A percentile compares a stretch with the other conserved stretches of the same genome.
Evolutionary conservation across 1,140 invertebrate genomes (phyloP).

Genomic region (Papilio polyxenes): DNA sequence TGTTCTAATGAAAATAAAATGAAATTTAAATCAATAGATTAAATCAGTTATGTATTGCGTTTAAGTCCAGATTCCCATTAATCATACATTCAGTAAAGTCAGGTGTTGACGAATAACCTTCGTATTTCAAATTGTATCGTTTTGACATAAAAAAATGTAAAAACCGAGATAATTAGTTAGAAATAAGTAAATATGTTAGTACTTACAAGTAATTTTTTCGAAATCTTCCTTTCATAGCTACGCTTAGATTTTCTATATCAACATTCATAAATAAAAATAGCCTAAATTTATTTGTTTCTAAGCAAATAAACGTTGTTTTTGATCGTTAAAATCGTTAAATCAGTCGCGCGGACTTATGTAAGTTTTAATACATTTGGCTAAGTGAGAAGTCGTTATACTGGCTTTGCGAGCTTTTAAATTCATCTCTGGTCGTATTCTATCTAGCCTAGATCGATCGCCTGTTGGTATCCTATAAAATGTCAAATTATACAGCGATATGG

Average conservation of each 20-base stretch:
- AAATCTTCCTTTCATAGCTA: not conserved
- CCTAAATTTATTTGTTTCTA: constrained; percentile 4
- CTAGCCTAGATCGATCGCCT: not conserved
- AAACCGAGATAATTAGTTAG: too few relatives aligned
- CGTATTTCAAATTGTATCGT: not conserved
- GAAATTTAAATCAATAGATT: too few relatives aligned
- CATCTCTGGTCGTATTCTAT: not conserved
- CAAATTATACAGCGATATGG: not conserved
- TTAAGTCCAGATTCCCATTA: not conserved
- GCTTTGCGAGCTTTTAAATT: constrained; percentile 36
- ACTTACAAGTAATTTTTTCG: not conserved
- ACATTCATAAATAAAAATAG: constrained; percentile 5
- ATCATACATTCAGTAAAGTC: constrained; percentile 17
- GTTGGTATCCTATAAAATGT: not conserved
- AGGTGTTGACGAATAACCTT: not conserved
- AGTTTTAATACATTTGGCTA: constrained; percentile 39
- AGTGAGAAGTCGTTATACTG: constrained; percentile 32
- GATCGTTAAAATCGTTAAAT: constrained; percentile 39
- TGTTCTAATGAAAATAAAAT: too few relatives aligned
- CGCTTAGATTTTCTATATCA: not conserved
- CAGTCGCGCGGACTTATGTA: constrained; percentile 47
- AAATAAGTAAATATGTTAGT: too few relatives aligned
- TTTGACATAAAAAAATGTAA: not conserved
- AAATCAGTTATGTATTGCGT: too few relatives aligned
- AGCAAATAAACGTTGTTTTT: constrained; percentile 26